Percentiles rank a stretch among this genome's conserved stretches.
Conservation (phyloP, 2,113 vertebrate species). For the Clarias macrocephalus region DNA sequence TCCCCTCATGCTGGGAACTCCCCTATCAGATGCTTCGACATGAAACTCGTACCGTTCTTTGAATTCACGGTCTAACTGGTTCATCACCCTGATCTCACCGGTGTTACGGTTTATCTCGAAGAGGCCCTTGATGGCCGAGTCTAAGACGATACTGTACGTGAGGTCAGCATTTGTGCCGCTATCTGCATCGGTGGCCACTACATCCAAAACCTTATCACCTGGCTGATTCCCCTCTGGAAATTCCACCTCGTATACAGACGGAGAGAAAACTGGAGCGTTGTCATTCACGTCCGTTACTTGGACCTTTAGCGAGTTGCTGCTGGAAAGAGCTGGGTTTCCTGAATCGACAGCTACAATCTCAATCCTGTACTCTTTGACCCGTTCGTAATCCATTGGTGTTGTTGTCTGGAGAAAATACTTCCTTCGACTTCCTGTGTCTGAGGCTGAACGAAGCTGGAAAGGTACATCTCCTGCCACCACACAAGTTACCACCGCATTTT, state of each 20-base stretch:
- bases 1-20: constrained; percentile 87
- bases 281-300: constrained; percentile 95
- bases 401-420: constrained; percentile 98
- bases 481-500: constrained; percentile 93
- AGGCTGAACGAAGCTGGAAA: constrained; percentile 89
- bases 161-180: constrained; percentile 90
- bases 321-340: constrained; percentile 93
- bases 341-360: constrained; percentile 96
- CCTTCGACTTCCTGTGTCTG: constrained; percentile 89
- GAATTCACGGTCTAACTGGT: constrained; percentile 87
- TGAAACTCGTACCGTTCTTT: constrained; percentile 85
- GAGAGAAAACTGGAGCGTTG: constrained; percentile 87
- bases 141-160: constrained; percentile 82
- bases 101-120: constrained; percentile 85
- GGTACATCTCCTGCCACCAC: constrained; percentile 94
- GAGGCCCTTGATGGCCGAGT: constrained; percentile 74
- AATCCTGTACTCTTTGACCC: constrained; percentile 88
- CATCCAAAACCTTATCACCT: constrained; percentile 81
- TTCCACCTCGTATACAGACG: constrained; percentile 81
- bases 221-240: constrained; percentile 90
- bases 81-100: constrained; percentile 85
- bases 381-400: constrained; percentile 88
- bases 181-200: constrained; percentile 86
- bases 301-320: constrained; percentile 93
- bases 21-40: constrained; percentile 89